Evolutionary conservation across 2,797 vertebrate genomes (phyloP).

Genomic region (Triplophysa bombifrons): DNA sequence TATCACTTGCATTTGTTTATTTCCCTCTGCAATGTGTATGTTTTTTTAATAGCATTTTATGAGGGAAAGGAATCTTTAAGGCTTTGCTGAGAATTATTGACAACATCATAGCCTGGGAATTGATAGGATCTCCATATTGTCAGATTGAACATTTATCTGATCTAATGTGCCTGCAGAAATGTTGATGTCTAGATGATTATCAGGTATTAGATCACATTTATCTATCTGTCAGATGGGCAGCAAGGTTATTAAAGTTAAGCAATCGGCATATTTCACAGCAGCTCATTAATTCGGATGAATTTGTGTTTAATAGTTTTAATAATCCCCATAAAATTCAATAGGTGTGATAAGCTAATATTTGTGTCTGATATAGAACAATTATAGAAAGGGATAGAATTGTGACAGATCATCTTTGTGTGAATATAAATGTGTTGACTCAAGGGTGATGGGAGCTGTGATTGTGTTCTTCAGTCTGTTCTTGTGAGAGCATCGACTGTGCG

Average conservation of each 20-base stretch:
- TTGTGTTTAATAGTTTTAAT: background rate
- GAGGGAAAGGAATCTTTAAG: background rate
- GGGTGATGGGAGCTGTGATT: conserved; percentile 23
- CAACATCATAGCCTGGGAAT: background rate
- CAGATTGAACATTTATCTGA: background rate
- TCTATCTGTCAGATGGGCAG: background rate
- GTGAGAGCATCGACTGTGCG: conserved; percentile 33
- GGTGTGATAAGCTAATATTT: background rate
- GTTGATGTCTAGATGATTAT: background rate
- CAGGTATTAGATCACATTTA: background rate
- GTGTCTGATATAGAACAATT: conserved; percentile 1
- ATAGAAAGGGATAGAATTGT: background rate
- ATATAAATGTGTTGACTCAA: conserved; percentile 17
- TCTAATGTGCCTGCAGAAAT: background rate
- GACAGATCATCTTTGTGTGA: conserved; percentile 11
- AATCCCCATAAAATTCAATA: background rate
- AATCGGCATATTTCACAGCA: background rate
- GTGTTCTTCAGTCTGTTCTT: conserved; percentile 33
- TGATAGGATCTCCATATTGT: background rate
- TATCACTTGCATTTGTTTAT: conserved; percentile 52
- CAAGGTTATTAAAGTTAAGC: background rate
- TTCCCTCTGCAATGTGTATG: conserved; percentile 46
- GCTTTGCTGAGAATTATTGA: background rate
- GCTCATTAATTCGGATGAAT: background rate
- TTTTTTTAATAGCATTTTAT: background rate